Evolutionary conservation across 2,113 vertebrate species (phyloP).

Genomic region (Salminus brasiliensis): DNA sequence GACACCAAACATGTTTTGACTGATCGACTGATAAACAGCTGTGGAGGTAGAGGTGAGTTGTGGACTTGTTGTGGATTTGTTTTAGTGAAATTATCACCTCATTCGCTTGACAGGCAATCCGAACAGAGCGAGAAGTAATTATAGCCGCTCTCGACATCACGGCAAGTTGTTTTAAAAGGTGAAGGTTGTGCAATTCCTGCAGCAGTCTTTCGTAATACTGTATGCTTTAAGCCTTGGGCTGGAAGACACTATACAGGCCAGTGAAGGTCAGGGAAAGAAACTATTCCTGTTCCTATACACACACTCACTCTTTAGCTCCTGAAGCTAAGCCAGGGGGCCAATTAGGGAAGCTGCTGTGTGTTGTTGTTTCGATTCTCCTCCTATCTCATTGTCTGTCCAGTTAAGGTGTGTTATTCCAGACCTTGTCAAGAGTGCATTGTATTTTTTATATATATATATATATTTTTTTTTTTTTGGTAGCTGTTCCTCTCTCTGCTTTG

Average conservation of each 20-base stretch:
- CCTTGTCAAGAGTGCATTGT: background rate
- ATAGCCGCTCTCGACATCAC: background rate
- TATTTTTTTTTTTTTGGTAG: too few relatives aligned
- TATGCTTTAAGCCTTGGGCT: background rate
- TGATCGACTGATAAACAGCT: too few relatives aligned
- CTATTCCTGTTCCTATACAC: slow-evolving; percentile 14
- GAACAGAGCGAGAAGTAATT: background rate
- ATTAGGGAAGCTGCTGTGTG: slow-evolving; percentile 56
- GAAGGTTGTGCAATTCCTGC: background rate
- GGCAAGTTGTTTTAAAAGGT: background rate
- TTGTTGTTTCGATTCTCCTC: slow-evolving; percentile 48
- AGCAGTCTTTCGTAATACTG: background rate
- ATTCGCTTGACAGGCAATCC: background rate
- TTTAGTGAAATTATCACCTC: background rate
- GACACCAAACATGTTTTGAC: too few relatives aligned
- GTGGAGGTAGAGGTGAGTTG: too few relatives aligned
- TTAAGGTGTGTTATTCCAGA: background rate
- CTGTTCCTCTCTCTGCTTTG: background rate
- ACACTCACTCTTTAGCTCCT: slow-evolving; percentile 34
- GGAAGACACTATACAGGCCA: background rate
- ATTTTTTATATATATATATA: background rate
- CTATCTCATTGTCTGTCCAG: slow-evolving; percentile 43
- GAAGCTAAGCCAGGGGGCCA: slow-evolving; percentile 59
- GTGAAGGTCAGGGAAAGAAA: slow-evolving; percentile 3
- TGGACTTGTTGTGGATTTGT: too few relatives aligned